Evolutionary conservation across 2,797 vertebrate species (phyloP), one percentile per base, ranked within the genome.

Genomic region (Phoeniculus purpureus): DNA sequence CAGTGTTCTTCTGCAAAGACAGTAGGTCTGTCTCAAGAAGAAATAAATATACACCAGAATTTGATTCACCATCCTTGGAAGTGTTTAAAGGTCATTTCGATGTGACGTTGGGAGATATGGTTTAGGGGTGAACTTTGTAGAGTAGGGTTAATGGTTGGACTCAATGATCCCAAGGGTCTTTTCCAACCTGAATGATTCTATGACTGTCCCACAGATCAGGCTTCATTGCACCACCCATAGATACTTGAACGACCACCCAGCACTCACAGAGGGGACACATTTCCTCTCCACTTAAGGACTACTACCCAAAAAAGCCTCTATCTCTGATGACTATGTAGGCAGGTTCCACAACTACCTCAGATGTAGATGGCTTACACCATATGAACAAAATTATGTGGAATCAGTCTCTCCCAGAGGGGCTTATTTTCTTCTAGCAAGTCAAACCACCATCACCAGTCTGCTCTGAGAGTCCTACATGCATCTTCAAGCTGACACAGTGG

Each of bases 11-110:
- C 81, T 91, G 73, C n/a, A 85, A 92, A 68, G 58, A 79, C 6
- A 43, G 64, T 60, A 12, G 12, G 34, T n/a, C 34, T 62, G 29
- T 40, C 54, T 75, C 55, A 68, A 61, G 68, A 37, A 82, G 52
- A 43, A 88, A 77, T 48, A 88, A 91, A 92, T 65, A 84, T 91
- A 77, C 15, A 62, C 25, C 56, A 87, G 34, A 81, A 89, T 15
- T 43, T 43, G 43, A 40, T 10, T 10, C 40, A 40, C 40, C 15
- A 40, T 40, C 40, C 40, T 15, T 40, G 40, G 10, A 43, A 13
- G 43, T 43, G 43, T 43, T 43, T 43, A 43, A 43, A 43, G 14
- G 43, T 43, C 43, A 43, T 43, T 43, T 6, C 10, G 43, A 43
- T 43, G 43, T 11, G 43, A 16, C 14, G 10, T 43, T 43, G 43